Base-by-base conservation (phyloP, 1,140 invertebrate genomes). In the Zaprionus tsacasi region DNA sequence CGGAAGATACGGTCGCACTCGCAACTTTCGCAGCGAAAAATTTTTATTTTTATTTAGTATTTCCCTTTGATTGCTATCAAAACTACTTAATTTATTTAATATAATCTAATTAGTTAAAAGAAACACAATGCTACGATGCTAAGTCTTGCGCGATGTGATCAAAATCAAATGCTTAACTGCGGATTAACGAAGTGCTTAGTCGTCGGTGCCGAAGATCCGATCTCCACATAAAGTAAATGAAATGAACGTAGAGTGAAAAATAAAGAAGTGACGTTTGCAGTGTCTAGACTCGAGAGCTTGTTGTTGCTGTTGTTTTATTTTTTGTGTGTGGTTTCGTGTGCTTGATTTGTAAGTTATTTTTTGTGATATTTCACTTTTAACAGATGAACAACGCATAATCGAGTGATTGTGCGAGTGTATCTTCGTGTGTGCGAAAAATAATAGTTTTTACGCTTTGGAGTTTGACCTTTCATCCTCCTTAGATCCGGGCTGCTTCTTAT, bases 241-340 rank as follows among this genome's bases (percentile, higher is more conserved):
- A 75, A 75, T 59, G 67, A 65, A 55, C 59, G 58, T 72, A 57
- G 59, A 78, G 75, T 78, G 75, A 78, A 78, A 78, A 74, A 69
- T 73, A 69, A 78, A 78, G 70, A 72, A 78, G 75, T 78, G 75
- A 78, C 75, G 75, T 78, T 78, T 78, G 70, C 75, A 78, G 52
- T 72, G 76, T 78, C 76, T 79, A 63, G 60, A 74, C 50, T 69
- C 33, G 45, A 55, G 64, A 72, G 70, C 50, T 73, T 73, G 70
- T 58, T 70, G 69, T 63, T 61, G 52, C 10, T 70, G 27, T 52
- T 45, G n/a, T 13, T 11, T 67, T 72, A 38, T 78, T 67, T 48
- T 68, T 60, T 59, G 73, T 70, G 43, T 61, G 15, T 76, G 63
- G 36, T 60, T 72, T 78, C 71, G 65, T 60, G 50, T 78, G 71